Conservation (phyloP, 2,888 invertebrate species). For the Cryptocheilus praepositus region DNA sequence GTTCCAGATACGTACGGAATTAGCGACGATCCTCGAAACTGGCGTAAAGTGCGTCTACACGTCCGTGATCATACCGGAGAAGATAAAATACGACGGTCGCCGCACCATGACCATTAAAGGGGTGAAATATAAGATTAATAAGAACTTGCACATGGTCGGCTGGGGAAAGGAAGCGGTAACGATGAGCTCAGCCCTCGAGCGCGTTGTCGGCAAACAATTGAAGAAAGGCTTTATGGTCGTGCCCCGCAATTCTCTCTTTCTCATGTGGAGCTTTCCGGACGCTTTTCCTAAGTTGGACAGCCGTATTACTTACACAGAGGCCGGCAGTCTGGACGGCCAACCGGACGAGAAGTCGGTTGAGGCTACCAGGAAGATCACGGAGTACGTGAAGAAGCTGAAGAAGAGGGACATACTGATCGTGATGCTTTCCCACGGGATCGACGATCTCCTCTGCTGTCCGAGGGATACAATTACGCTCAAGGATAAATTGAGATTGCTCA, state of each 20-base stretch:
- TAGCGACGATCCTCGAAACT: constrained; percentile 52
- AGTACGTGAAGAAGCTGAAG: constrained; percentile 73
- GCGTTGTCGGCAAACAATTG: constrained; percentile 74
- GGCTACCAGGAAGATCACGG: constrained; percentile 76
- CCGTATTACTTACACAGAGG: constrained; percentile 75
- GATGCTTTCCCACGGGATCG: constrained; percentile 80
- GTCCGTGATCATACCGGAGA: constrained; percentile 51
- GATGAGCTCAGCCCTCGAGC: constrained; percentile 77
- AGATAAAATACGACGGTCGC: constrained; percentile 58
- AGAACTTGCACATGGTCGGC: constrained; percentile 73
- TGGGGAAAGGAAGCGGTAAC: constrained; percentile 80
- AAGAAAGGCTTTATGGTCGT: constrained; percentile 77
- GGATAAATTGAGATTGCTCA: constrained; percentile 77
- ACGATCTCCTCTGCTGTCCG: constrained; percentile 81
- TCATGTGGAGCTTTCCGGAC: constrained; percentile 56
- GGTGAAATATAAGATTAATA: constrained; percentile 56
- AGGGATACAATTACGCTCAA: constrained; percentile 76
- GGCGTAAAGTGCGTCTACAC: constrained; percentile 58
- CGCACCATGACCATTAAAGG: constrained; percentile 49
- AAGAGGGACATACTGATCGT: constrained; percentile 77
- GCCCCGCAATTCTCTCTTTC: constrained; percentile 73
- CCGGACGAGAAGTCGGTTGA: constrained; percentile 77
- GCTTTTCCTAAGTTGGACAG: constrained; percentile 60
- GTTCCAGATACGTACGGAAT: constrained; percentile 57
- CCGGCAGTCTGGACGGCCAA: constrained; percentile 76